A percentile compares a stretch with the other conserved stretches of the same genome.
These are phyloP conservation scores for Xenentodon cancila DNA, from an alignment of 2,797 vertebrate genomes.

Conservation along the genomic window DNA sequence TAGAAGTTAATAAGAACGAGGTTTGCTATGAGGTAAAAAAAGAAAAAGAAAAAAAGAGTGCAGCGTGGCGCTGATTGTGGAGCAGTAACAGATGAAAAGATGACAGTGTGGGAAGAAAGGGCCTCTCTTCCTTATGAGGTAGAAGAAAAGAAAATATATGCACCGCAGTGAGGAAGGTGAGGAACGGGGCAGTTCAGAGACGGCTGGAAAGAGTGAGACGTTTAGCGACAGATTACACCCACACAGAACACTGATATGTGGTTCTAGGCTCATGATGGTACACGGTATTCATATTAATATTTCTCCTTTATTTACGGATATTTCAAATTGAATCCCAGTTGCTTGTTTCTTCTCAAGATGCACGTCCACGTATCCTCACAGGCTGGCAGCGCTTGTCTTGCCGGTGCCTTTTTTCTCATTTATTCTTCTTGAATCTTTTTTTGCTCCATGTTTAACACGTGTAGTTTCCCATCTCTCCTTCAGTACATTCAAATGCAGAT, in stretches of 20 bases:
- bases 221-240: constrained; percentile 43
- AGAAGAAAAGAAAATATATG: constrained; percentile 13
- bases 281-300: too few species aligned
- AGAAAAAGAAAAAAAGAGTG: constrained; percentile 18
- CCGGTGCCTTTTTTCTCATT: too few species aligned
- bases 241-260: constrained; percentile 36
- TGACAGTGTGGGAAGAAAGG: constrained; percentile 23
- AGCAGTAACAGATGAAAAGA: constrained; percentile 41
- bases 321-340: constrained; percentile 36
- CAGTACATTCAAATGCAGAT: constrained; percentile 20
- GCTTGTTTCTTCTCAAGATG: constrained; percentile 11
- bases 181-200: constrained; percentile 21
- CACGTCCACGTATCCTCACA: constrained; percentile 10
- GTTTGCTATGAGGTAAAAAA: constrained; percentile 32
- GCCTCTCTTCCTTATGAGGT: constrained; percentile 16
- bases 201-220: constrained; percentile 36
- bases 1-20: constrained; percentile 16
- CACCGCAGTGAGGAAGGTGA: constrained; percentile 28
- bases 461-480: constrained; percentile 15
- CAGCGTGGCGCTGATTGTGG: constrained; percentile 15
- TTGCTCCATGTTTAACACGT: constrained; percentile 7
- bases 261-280: too few species aligned
- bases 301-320: constrained; percentile 35
- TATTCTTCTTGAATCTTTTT: too few species aligned
- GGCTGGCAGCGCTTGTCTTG: constrained; percentile 7